Evolutionary conservation across 2,113 vertebrate species (phyloP).

Genomic region (Halichoerus grypus): DNA sequence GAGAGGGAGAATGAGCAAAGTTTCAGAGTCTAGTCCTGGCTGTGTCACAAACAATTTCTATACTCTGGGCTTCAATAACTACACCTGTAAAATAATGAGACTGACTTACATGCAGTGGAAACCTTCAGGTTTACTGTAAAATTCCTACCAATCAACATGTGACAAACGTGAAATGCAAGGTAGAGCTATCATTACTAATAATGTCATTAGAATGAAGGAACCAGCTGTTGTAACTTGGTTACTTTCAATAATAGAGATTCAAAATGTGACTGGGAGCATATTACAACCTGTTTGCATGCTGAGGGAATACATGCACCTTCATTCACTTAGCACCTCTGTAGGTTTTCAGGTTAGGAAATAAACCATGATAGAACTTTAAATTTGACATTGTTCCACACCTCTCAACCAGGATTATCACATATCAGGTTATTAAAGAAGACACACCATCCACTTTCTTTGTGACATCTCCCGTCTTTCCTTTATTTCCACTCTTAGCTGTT

Average conservation of each 20-base stretch:
- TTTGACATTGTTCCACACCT: background rate
- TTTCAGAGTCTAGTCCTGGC: background rate
- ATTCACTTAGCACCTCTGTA: background rate
- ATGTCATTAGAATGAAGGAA: conserved; percentile 9
- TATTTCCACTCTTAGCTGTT: background rate
- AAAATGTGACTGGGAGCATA: background rate
- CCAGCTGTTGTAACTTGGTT: background rate
- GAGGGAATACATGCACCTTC: background rate
- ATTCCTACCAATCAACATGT: background rate
- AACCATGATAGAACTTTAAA: background rate
- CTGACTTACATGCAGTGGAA: background rate
- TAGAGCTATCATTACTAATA: conserved; percentile 37
- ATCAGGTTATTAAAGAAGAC: background rate
- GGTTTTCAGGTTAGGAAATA: background rate
- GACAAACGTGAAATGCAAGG: background rate
- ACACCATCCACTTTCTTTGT: background rate
- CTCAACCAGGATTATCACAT: background rate
- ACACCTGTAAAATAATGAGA: background rate
- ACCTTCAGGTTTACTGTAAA: background rate
- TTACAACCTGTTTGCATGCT: background rate
- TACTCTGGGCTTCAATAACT: background rate
- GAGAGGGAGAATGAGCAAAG: background rate
- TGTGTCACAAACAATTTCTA: background rate
- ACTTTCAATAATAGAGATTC: conserved; percentile 17
- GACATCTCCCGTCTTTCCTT: background rate